Base-by-base conservation (phyloP, 2,797 vertebrate species). In the Masticophis lateralis region DNA sequence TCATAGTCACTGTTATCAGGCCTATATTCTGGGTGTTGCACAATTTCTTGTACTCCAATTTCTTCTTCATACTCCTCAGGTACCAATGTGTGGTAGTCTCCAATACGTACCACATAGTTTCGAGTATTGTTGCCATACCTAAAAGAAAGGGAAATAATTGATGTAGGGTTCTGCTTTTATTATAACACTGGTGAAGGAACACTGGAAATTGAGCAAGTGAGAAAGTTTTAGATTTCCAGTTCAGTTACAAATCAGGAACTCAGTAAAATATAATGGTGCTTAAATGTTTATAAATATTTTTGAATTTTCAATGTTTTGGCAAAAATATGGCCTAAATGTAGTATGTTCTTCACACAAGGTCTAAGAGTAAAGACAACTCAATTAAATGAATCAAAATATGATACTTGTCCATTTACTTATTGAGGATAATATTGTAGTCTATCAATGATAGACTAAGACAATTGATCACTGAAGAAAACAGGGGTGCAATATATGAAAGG, bases 1-100 rank as follows among this genome's bases (percentile, higher is more conserved):
- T 99, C 99, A 0, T 99, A 98, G 97, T 99, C 99, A 0, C 98
- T 99, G 97, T 98, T 98, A 22, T 98, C 96, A 2, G 98, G 97
- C 55, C 95, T 97, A 96, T 99, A 99, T 37, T 97, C 98, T 0
- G 96, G 98, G 94, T 99, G 99, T 69, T 98, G 96, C 92, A 99
- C 94, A 2, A 99, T 98, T 95, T 98, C 97, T 87, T 99, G 98
- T 1, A 99, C 98, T 3, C 97, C 98, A 0, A 99, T 97, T 95
- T 99, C 99, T 92, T 99, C 98, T 94, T 99, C 99, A 0, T 98
- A 98, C 93, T 99, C 99, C 95, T 99, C 99, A 0, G 98, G 98
- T 92, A 99, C 99, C 92, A 99, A 97, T 0, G 98, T 98, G 95
- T 99, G 99, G 89, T 99, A 99, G 97, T 99, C 99, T 1, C 99